Evolutionary conservation across 1,140 invertebrate genomes (phyloP), one percentile per base, ranked within the genome.

Genomic region (Pentalonia nigronervosa): DNA sequence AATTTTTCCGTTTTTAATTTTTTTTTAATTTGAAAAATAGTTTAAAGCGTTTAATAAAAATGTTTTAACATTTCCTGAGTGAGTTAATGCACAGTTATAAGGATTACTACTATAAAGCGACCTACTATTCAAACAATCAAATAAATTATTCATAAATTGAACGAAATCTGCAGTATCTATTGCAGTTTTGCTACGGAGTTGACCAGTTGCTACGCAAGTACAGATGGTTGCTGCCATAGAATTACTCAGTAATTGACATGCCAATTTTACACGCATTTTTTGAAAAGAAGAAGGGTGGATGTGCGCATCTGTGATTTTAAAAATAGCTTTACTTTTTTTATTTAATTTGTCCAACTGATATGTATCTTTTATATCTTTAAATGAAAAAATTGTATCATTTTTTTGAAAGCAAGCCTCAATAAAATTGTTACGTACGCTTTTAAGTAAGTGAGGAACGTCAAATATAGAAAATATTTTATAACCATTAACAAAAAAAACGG

Each of bases 1-100:
- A 84, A 84, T 41, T 84, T 84, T 84, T 84, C 81, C 36, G 21
- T 84, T 84, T 84, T 84, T 84, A 23, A 84, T 41, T 84, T 84
- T 84, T 84, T 45, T n/a, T 41, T 23, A 45, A 7, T 84, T 84
- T 84, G 14, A 8, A 84, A 84, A 84, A 21, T 41, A 41, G 21
- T 84, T 84, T 45, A 21, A 84, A 45, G 81, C 36, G 7, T 84
- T 17, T 84, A 41, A 45, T 81, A 81, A 81, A 17, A 81, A 81
- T 81, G 34, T 81, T 81, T 81, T 81, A 36, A 81, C 76, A 3
- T 11, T 81, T 81, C 17, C n/a, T 36, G 34, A 20, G 20, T 81
- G 34, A 30, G 36, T 84, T 84, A 84, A 36, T 81, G 76, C 30
- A 17, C 0, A 36, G 7, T 81, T 81, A 36, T 84, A 41, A 11